phyloP scores from a whole-genome alignment of 2,888 invertebrate species.

The Harpalus rubripes region DNA sequence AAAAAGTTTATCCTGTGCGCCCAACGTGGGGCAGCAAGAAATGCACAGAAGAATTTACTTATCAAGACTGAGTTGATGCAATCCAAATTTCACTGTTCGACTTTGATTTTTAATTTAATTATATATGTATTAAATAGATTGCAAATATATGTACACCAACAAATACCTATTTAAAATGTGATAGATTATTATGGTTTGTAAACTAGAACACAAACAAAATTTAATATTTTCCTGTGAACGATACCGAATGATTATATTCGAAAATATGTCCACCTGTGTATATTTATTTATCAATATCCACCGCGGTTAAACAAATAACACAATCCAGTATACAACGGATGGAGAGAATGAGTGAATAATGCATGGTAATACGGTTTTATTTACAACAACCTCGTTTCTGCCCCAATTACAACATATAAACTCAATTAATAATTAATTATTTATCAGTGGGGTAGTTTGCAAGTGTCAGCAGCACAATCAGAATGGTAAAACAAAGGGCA shows the following conservation, averaged over 20 bases:
- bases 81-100: no score
- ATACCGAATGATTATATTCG: not conserved
- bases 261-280: not conserved
- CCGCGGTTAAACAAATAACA: not conserved
- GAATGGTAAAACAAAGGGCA: conserved; percentile 41
- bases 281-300: not conserved
- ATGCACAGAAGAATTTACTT: no score
- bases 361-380: conserved; percentile 22
- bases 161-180: no score
- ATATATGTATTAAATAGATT: no score
- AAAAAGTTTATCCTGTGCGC: no score
- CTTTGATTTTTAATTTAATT: no score
- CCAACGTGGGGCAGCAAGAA: no score
- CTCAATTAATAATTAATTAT: conserved; percentile 54
- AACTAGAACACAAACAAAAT: not conserved
- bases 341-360: conserved; percentile 12
- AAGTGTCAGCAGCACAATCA: conserved; percentile 41
- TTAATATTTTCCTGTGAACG: not conserved
- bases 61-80: no score
- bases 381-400: conserved; percentile 17
- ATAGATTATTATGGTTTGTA: no score
- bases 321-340: conserved; percentile 6
- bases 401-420: conserved; percentile 40
- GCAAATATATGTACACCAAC: no score
- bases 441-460: conserved; percentile 33